Percentiles rank a stretch among this genome's conserved stretches.
Evolutionary conservation across 2,888 invertebrate genomes (phyloP).

Genomic region (Eupelmus urozonus): DNA sequence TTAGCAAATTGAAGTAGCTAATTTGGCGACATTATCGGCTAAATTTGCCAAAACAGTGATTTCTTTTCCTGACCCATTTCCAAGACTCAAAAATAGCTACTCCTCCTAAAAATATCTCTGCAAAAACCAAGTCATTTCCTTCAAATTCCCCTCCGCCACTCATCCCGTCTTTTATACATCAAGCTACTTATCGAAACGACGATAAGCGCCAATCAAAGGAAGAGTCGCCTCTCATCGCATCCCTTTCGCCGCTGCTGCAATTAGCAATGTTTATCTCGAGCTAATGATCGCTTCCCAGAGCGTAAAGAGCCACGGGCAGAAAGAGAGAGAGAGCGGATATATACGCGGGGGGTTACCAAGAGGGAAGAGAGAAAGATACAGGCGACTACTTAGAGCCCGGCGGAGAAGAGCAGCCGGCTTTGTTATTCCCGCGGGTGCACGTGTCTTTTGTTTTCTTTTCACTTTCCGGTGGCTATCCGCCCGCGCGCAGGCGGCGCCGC

Average conservation of each 20-base stretch:
- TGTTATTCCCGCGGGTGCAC: constrained; percentile 62
- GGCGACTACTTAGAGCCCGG: constrained; percentile 37
- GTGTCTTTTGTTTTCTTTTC: constrained; percentile 67
- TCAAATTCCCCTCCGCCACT: neutral
- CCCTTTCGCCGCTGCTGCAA: constrained; percentile 19
- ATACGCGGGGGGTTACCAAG: neutral
- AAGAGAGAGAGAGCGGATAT: neutral
- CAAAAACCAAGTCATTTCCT: no score
- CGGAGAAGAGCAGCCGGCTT: constrained; percentile 48
- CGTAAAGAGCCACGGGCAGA: neutral
- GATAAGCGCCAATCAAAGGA: constrained; percentile 6
- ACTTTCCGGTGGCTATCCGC: constrained; percentile 61
- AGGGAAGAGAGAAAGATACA: neutral
- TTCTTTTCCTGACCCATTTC: no score
- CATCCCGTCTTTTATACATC: neutral
- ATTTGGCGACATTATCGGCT: no score
- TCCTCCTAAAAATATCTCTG: no score
- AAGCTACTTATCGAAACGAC: neutral
- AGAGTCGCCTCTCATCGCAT: neutral
- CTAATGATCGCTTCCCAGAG: constrained; percentile 46
- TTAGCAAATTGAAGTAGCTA: no score
- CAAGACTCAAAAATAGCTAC: no score
- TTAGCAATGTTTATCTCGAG: constrained; percentile 57
- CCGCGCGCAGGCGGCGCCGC: constrained; percentile 21
- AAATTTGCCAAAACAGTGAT: no score